Evolutionary conservation across 2,113 vertebrate genomes (phyloP), one percentile per base, ranked within the genome.

Genomic region (Mastomys natalensis): DNA sequence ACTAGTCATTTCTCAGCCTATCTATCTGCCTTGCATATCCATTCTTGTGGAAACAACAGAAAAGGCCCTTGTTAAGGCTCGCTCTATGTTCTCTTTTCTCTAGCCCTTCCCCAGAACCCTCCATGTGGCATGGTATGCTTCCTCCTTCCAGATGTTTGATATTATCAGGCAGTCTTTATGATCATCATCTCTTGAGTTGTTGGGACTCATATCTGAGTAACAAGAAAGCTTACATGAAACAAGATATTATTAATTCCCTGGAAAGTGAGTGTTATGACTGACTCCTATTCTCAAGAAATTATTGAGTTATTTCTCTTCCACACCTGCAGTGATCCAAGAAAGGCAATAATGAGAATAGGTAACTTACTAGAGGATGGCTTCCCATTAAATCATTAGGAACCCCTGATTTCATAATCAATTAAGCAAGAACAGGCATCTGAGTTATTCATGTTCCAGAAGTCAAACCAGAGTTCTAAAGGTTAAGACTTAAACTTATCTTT

Each of bases 111-210:
- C 37, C 21, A 13, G 26, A 21, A 0, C 3, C 3, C 17, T 34
- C 10, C 7, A 1, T 4, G 5, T 45, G 45, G 7, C 1, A 13
- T 10, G 8, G 5, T 43, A 29, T 31, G n/a, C 2, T 53, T 34
- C 66, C n/a, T 80, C 9, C 5, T 86, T 45, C 55, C 17, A 5
- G 40, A 66, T 64, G 48, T 76, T 48, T 86, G 68, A 62, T 55
- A 58, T 43, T 62, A 82, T 10, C 40, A 43, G 6, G 15, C 12
- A 48, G 0, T 88, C 26, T 77, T 64, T 74, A 21, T 34, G 12
- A 15, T 29, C 22, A 26, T 55, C 58, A 74, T 90, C 73, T 81
- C n/a, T 62, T 92, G 77, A 89, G n/a, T 12, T 62, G 37, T 84
- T 85, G 62, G n/a, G 40, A 58, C 15, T 80, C 1, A 11, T 48